These are phyloP conservation scores for Drosophila setosimentum DNA, from an alignment of 2,888 invertebrate species.

Conservation along the genomic window DNA sequence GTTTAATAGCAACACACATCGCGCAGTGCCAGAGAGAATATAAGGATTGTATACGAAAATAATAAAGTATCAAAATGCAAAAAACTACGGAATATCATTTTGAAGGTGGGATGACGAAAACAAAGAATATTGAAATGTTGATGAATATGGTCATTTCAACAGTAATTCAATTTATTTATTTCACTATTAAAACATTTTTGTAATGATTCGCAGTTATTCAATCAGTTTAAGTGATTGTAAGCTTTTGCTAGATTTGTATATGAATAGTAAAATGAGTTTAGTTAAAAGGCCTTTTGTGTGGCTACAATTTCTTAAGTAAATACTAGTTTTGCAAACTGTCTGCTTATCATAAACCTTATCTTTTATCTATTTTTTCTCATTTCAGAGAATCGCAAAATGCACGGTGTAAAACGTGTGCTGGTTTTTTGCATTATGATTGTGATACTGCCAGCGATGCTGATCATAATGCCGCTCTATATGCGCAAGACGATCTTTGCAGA, in stretches of 20 bases:
- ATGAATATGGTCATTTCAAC: neutral
- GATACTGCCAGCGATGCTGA: constrained; percentile 90
- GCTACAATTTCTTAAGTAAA: neutral
- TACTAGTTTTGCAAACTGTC: constrained; percentile 5
- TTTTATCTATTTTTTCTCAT: constrained; percentile 54
- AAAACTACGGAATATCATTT: constrained; percentile 81
- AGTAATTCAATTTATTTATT: neutral
- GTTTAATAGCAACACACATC: constrained; percentile 33
- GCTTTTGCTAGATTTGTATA: neutral
- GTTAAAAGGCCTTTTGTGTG: no score
- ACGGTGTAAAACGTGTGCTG: constrained; percentile 91
- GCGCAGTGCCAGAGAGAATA: neutral
- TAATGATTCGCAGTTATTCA: neutral
- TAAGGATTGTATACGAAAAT: neutral
- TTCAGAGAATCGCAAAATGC: constrained; percentile 90
- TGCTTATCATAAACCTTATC: constrained; percentile 31
- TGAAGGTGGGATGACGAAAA: constrained; percentile 68
- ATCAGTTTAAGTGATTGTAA: neutral
- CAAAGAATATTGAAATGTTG: neutral
- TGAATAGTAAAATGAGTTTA: neutral
- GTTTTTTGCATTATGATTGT: constrained; percentile 92
- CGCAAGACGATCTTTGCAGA: constrained; percentile 91
- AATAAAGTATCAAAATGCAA: constrained; percentile 49
- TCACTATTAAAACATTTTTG: neutral
- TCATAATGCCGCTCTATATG: constrained; percentile 91